Conservation (phyloP, 1,140 invertebrate species). For the Papilio glaucus region DNA sequence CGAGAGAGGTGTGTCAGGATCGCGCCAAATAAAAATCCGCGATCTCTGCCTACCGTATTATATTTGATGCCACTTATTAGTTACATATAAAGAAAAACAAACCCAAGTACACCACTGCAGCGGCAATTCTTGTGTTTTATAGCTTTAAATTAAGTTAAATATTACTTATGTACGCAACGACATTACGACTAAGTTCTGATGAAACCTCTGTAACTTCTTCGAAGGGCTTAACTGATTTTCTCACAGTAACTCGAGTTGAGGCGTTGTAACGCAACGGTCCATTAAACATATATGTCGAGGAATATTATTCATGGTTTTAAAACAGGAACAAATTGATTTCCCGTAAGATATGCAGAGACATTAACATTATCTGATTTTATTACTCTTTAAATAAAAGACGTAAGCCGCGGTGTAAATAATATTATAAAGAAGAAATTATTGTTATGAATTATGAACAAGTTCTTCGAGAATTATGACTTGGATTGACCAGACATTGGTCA, state of each 20-base stretch:
- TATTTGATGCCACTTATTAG: too few species aligned
- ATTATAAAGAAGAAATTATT: too few species aligned
- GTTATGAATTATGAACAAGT: too few species aligned
- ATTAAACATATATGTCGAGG: not conserved
- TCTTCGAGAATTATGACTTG: too few species aligned
- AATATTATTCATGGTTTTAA: not conserved
- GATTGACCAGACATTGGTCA: too few species aligned
- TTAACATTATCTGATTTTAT: not conserved
- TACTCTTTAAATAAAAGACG: too few species aligned
- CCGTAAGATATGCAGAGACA: not conserved
- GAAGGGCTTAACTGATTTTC: not conserved
- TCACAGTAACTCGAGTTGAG: conserved; percentile 16
- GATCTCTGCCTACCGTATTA: too few species aligned
- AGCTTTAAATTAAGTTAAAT: conserved; percentile 10
- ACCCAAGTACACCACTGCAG: not conserved
- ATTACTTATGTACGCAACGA: conserved; percentile 9
- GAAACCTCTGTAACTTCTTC: conserved; percentile 10
- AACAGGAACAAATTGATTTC: conserved; percentile 1
- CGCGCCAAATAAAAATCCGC: too few species aligned
- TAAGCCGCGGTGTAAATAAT: too few species aligned
- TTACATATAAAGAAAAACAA: not conserved
- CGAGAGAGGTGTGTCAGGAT: too few species aligned
- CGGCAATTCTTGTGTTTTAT: not conserved
- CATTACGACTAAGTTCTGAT: not conserved
- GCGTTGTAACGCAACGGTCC: not conserved